Conservation (phyloP, 1,140 invertebrate species). For the Aphaenogaster rudis region DNA sequence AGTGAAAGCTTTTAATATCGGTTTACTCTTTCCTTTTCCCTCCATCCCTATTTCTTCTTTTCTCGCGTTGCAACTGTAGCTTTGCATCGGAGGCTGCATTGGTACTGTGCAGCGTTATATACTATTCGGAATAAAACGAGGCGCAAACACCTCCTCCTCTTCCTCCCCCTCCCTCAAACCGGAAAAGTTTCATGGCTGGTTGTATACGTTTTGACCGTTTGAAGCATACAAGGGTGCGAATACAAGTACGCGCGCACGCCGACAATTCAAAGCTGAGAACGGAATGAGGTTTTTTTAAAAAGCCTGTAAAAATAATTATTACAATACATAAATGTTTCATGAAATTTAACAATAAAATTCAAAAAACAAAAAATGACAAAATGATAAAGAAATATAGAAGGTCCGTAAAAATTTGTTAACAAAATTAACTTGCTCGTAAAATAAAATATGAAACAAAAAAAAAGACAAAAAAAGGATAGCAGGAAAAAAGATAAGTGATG, state of each 20-base stretch:
- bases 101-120: slow-evolving; percentile 40
- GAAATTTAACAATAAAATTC: not conserved
- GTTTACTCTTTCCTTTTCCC: slow-evolving; percentile 31
- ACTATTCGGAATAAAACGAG: slow-evolving; percentile 64
- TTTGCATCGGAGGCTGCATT: slow-evolving; percentile 12
- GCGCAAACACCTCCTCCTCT: slow-evolving; percentile 12
- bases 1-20: slow-evolving; percentile 46
- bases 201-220: slow-evolving; percentile 60
- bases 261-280: slow-evolving; percentile 24
- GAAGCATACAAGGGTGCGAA: not conserved
- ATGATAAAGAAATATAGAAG: not conserved
- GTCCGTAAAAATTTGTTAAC: not conserved
- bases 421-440: not conserved
- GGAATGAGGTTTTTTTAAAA: not conserved
- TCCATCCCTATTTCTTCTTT: slow-evolving; percentile 31
- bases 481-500: not conserved
- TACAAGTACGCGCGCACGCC: not conserved
- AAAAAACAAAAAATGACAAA: not conserved
- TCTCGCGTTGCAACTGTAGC: slow-evolving; percentile 47
- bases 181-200: slow-evolving; percentile 60
- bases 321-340: not conserved
- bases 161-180: slow-evolving; percentile 2
- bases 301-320: not conserved
- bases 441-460: not conserved
- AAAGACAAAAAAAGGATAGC: not conserved